These are phyloP conservation scores for Argyresthia goedartella DNA, from an alignment of 2,888 invertebrate species.

Conservation along the genomic window DNA sequence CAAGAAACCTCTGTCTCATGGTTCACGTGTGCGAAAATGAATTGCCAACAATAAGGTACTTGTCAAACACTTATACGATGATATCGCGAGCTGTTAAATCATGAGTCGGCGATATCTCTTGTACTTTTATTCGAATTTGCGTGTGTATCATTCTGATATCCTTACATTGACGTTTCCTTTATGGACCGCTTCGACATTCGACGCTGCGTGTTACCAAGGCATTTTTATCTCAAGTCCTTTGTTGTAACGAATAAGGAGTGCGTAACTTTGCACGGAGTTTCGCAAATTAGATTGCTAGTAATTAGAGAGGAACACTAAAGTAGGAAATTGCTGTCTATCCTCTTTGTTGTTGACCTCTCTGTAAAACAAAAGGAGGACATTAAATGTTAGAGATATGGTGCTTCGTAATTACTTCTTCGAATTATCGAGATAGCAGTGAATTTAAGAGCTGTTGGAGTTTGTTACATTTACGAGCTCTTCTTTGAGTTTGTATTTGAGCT, in stretches of 20 bases:
- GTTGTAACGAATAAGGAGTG: not conserved
- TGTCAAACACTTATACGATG: not conserved
- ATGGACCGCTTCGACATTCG: not conserved
- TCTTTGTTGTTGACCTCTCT: not conserved
- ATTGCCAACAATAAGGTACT: not conserved
- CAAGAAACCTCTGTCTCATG: not conserved
- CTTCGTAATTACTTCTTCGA: not conserved
- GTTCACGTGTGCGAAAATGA: not conserved
- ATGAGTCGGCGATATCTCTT: not conserved
- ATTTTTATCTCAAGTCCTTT: not conserved
- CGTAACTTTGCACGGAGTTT: not conserved
- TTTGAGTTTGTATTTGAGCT: too few relatives aligned
- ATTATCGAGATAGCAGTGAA: too few relatives aligned
- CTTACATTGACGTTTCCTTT: not conserved
- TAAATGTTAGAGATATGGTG: not conserved
- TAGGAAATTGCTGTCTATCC: not conserved
- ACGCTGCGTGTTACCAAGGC: not conserved
- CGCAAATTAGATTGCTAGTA: not conserved
- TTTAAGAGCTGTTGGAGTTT: too few relatives aligned
- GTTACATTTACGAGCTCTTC: too few relatives aligned
- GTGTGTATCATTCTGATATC: not conserved
- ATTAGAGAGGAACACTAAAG: not conserved
- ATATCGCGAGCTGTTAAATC: not conserved
- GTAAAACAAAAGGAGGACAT: not conserved
- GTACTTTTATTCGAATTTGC: not conserved